Base-by-base conservation (phyloP, 1,140 invertebrate species). In the Gonioctena quinquepunctata region DNA sequence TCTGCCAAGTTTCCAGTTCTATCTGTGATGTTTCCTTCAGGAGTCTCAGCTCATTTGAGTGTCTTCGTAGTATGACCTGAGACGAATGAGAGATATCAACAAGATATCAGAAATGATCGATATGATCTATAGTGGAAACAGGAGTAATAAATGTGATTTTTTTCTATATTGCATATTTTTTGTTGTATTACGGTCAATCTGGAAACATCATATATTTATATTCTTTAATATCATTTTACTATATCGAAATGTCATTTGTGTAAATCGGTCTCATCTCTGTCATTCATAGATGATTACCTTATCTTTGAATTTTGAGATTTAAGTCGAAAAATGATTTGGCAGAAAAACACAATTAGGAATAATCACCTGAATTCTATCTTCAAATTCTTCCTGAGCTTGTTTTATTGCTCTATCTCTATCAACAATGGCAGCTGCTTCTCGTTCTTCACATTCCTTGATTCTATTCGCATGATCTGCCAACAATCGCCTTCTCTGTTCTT, bases 1-100 rank as follows among this genome's bases (percentile, higher is more conserved):
- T 82, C 22, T 86, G 79, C 86, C 86, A 89, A 8, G 83, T 79
- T 80, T 90, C 75, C 76, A 83, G 85, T 81, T 91, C 89, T 50
- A 85, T 69, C 81, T 86, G 82, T 66, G 87, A 71, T 60, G 85
- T 81, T 81, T 90, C 81, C 78, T 86, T 82, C 69, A 89, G 69
- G 70, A 84, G 79, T 81, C 87, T 85, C 69, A 89, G 75, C 79
- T 90, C 84, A 77, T 81, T 81, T 76, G 88, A 76, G 75, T 88
- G 78, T 76, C 83, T 80, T 33, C 81, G 80, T 49, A 74, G 64
- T 60, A 74, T 28, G 0, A 74, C 69, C 72, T 74, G 26, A 16
- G 1, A 52, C n/a, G n/a, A n/a, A n/a, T n/a, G 16, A n/a, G 16
- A 42, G 0, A 42, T 6, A 2, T n/a, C 33, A 42, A 42, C 13